A percentile compares a stretch with the other conserved stretches of the same genome.
Evolutionary conservation across 2,113 vertebrate species (phyloP).

Genomic region (Hoplias malabaricus): DNA sequence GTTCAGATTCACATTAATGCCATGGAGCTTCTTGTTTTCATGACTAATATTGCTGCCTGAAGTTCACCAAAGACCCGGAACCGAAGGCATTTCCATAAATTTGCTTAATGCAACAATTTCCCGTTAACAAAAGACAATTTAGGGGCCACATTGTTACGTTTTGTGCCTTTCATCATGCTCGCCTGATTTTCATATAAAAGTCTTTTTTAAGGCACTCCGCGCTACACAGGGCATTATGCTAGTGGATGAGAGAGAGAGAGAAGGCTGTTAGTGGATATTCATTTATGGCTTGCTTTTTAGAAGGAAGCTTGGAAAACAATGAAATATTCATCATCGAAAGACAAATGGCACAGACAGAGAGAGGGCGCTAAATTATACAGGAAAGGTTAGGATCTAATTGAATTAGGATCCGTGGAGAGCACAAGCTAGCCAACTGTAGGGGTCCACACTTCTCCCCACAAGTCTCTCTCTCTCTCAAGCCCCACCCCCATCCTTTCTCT

Average conservation of each 20-base stretch:
- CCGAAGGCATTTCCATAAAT: constrained; percentile 74
- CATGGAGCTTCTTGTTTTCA: constrained; percentile 45
- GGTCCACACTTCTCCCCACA: constrained; percentile 72
- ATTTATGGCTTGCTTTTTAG: constrained; percentile 63
- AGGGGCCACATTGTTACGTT: constrained; percentile 66
- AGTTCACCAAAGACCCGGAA: constrained; percentile 69
- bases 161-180: constrained; percentile 72
- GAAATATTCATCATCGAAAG: constrained; percentile 74
- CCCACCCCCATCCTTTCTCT: constrained; percentile 22
- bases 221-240: constrained; percentile 49
- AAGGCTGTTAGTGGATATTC: constrained; percentile 62
- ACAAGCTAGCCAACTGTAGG: constrained; percentile 71
- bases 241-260: constrained; percentile 37
- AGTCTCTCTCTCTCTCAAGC: constrained; percentile 42
- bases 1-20: not conserved
- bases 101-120: constrained; percentile 77
- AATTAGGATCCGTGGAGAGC: constrained; percentile 80
- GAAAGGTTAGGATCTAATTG: constrained; percentile 82
- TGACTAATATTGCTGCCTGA: constrained; percentile 64
- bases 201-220: constrained; percentile 70
- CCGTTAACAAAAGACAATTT: constrained; percentile 67
- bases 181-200: constrained; percentile 80
- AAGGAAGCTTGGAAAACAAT: constrained; percentile 68
- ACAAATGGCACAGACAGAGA: constrained; percentile 80
- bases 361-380: constrained; percentile 81